Conservation (phyloP, 2,888 invertebrate genomes). For the Perizoma flavofasciatum region DNA sequence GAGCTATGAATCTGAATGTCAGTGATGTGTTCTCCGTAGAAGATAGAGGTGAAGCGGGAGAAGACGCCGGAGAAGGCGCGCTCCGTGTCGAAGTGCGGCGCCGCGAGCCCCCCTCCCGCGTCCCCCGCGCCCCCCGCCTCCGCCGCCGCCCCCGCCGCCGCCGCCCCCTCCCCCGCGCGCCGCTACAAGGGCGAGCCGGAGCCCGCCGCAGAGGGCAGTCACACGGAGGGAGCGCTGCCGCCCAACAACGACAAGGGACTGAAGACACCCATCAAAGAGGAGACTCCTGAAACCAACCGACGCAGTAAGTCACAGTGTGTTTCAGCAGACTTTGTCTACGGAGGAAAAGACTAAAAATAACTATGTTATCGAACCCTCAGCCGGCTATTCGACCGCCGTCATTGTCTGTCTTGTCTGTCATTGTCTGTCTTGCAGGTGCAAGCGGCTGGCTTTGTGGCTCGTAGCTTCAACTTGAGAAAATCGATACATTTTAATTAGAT, state of each 20-base stretch:
- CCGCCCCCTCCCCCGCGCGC: slow-evolving; percentile 56
- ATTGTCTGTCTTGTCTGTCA: no score
- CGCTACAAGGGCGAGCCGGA: slow-evolving; percentile 71
- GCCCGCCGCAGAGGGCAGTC: slow-evolving; percentile 66
- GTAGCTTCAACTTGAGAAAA: no score
- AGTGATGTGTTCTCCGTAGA: slow-evolving; percentile 51
- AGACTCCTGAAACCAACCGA: slow-evolving; percentile 64
- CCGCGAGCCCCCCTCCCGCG: slow-evolving; percentile 37
- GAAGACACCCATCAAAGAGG: slow-evolving; percentile 61
- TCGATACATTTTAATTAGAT: no score
- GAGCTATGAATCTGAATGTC: no score
- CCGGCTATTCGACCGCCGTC: no score
- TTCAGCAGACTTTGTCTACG: no score
- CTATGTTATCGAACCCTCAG: no score
- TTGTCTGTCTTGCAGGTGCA: no score
- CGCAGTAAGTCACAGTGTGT: slow-evolving; percentile 44
- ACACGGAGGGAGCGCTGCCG: slow-evolving; percentile 65
- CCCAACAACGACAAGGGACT: slow-evolving; percentile 52
- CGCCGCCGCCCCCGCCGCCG: slow-evolving; percentile 56
- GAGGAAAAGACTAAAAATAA: no score
- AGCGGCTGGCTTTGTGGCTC: no score
- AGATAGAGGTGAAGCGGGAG: slow-evolving; percentile 76
- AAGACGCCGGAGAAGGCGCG: slow-evolving; percentile 73
- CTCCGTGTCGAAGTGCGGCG: slow-evolving; percentile 62
- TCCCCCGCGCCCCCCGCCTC: slow-evolving; percentile 48